A percentile compares a stretch with the other conserved stretches of the same genome.
Evolutionary conservation across 2,888 invertebrate genomes (phyloP).

Genomic region (Autographa pulchrina): DNA sequence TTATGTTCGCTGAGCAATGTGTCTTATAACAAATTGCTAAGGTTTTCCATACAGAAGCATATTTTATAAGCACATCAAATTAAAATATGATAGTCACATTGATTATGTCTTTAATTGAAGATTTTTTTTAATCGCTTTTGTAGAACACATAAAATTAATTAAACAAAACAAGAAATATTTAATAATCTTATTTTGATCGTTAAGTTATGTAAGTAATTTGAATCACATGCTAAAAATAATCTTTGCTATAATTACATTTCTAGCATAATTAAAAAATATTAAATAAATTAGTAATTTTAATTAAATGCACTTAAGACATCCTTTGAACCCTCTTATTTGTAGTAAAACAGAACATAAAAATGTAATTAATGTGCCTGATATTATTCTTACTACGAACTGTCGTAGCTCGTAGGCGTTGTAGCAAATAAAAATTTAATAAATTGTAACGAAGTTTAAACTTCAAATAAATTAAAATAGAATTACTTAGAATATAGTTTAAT

Average conservation of each 20-base stretch:
- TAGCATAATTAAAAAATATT: not conserved
- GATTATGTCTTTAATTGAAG: too few species aligned
- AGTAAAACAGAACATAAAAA: not conserved
- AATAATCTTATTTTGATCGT: too few species aligned
- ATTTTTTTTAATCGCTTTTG: too few species aligned
- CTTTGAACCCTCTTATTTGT: not conserved
- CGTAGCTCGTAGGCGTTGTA: slow-evolving; percentile 46
- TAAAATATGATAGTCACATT: too few species aligned
- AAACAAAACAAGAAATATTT: too few species aligned
- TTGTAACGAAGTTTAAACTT: not conserved
- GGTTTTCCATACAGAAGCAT: too few species aligned
- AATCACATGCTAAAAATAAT: not conserved
- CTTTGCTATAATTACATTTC: too few species aligned
- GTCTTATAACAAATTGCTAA: not conserved
- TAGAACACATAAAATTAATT: too few species aligned
- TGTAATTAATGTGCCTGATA: not conserved
- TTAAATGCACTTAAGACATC: not conserved
- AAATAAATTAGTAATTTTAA: not conserved
- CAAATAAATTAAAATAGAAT: not conserved
- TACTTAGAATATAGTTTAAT: not conserved
- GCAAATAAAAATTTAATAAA: slow-evolving; percentile 16
- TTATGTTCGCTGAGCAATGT: not conserved
- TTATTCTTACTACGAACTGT: slow-evolving; percentile 14
- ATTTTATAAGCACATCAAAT: too few species aligned
- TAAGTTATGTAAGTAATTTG: not conserved